These are phyloP conservation scores for Malacoraja senta DNA, from an alignment of 2,797 vertebrate genomes.

Conservation along the genomic window DNA sequence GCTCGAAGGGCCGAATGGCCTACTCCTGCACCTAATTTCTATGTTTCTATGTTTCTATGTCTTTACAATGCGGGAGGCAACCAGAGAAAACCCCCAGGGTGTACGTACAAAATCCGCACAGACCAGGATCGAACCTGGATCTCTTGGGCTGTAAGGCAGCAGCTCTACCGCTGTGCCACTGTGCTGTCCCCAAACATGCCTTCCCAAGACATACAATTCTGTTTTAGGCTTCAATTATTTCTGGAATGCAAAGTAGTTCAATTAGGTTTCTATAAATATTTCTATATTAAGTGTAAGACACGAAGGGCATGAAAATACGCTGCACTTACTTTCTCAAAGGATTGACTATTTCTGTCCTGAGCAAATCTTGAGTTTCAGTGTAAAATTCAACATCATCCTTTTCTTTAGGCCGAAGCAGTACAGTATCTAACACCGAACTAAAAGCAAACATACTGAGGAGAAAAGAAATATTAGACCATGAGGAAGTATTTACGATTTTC, in stretches of 20 bases:
- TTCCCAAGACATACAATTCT: too few species aligned
- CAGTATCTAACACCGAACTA: conserved; percentile 93
- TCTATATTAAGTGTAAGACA: too few species aligned
- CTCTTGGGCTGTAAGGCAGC: too few species aligned
- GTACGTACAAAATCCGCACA: too few species aligned
- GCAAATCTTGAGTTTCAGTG: conserved; percentile 89
- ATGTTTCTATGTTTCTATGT: too few species aligned
- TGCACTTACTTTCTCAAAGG: conserved; percentile 85
- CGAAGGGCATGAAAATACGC: not conserved
- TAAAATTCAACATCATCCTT: conserved; percentile 96
- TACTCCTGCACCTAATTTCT: too few species aligned
- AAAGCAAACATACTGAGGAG: conserved; percentile 85
- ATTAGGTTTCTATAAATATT: not conserved
- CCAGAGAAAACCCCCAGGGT: too few species aligned
- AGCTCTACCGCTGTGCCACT: too few species aligned
- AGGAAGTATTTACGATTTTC: not conserved
- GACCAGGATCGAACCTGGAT: too few species aligned
- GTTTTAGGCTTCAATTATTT: conserved; percentile 1
- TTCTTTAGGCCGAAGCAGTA: conserved; percentile 87
- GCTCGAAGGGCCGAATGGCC: too few species aligned
- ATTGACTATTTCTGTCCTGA: conserved; percentile 95
- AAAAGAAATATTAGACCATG: not conserved
- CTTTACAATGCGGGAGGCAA: too few species aligned
- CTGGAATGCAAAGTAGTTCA: not conserved
- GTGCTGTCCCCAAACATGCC: too few species aligned